Evolutionary conservation across 1,140 invertebrate genomes (phyloP).

Genomic region (Campoletis sonorensis): DNA sequence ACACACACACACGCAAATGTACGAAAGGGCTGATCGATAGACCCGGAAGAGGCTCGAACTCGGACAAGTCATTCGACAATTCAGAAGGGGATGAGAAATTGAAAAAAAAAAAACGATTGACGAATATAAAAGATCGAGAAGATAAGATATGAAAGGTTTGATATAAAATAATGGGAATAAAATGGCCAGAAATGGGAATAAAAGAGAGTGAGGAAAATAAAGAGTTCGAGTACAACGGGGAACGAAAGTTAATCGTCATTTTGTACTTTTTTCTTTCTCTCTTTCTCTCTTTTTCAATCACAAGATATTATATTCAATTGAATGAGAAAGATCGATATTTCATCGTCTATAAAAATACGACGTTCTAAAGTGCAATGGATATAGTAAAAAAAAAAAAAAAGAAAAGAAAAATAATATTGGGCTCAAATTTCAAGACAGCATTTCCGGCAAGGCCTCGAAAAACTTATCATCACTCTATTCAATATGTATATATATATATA

Average conservation of each 20-base stretch:
- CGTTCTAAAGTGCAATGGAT: slow-evolving; percentile 42
- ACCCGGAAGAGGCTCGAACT: not conserved
- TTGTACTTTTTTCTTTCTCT: not conserved
- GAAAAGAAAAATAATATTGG: slow-evolving; percentile 48
- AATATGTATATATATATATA: not conserved
- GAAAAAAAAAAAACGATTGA: not conserved
- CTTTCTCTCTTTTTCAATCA: not conserved
- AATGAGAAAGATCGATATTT: not conserved
- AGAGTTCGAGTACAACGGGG: not conserved
- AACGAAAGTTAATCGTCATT: not conserved
- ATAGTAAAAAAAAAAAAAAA: slow-evolving; percentile 23
- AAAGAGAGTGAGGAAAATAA: not conserved
- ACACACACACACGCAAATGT: not conserved
- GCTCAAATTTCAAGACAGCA: slow-evolving; percentile 65
- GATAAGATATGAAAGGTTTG: not conserved
- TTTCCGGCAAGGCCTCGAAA: slow-evolving; percentile 50
- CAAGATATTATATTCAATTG: not conserved
- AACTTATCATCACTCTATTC: slow-evolving; percentile 53
- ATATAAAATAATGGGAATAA: not conserved
- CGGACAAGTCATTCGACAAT: slow-evolving; percentile 2
- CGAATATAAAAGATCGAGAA: not conserved
- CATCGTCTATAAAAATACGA: not conserved
- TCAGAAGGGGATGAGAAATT: not conserved
- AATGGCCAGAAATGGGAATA: not conserved
- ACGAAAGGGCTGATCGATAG: not conserved